Base-by-base conservation (phyloP, 2,113 vertebrate species). In the Donacobius atricapilla region DNA sequence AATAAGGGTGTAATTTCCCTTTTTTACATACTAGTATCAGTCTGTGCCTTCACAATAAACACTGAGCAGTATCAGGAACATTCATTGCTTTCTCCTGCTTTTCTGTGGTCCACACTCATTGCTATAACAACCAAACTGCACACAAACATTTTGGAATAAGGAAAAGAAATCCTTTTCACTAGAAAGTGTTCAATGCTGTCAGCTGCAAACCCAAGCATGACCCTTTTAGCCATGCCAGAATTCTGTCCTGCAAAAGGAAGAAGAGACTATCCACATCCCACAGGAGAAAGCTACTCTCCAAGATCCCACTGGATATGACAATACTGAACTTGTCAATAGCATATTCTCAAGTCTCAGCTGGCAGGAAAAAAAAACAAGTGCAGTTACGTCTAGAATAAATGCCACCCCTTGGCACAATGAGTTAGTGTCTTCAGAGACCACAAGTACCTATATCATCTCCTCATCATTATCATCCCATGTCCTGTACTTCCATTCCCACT, bases 281-380 rank as follows among this genome's bases (percentile, higher is more conserved):
- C 7, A 71, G 30, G 7, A 45, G 50, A 87, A 64, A 65, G 35
- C 37, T 37, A 25, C 33, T 68, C 47, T 77, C n/a, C 13, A 72
- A 48, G 11, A 84, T 88, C 27, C 24, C 31, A 63, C 37, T 47
- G 15, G 48, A 31, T 12, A 35, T 3, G 6, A 37, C 22, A 51
- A 23, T 56, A 50, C 33, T n/a, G 30, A 76, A 31, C 11, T 12
- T 40, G 48, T 60, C 6, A 53, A 71, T 0, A 25, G 11, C 22
- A 37, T n/a, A 33, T 11, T 42, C 37, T 72, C 47, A 75, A 75
- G 15, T 19, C 7, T 39, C 10, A 75, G 18, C 1, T 47, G 11
- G 31, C 7, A 58, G 7, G 11, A n/a, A 44, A 66, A 51, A 81
- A 54, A 3, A 0, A 2, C 4, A 42, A 24, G 10, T 5, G 13